Percentiles rank a stretch among this genome's conserved stretches.
Evolutionary conservation across 2,113 vertebrate species (phyloP).

Genomic region (Muscicapa adusta): DNA sequence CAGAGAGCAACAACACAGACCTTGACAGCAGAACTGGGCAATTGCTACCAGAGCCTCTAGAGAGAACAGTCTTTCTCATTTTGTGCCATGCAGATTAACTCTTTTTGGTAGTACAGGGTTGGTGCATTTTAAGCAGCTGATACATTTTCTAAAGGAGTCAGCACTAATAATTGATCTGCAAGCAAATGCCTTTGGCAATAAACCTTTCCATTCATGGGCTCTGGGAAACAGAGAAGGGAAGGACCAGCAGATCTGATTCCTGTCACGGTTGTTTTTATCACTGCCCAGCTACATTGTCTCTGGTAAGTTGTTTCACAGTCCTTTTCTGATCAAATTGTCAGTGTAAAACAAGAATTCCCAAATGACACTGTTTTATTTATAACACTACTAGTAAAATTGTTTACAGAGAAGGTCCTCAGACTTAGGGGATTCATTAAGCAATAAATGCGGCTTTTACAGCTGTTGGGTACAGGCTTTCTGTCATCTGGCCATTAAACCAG

Average conservation of each 20-base stretch:
- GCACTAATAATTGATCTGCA: not conserved
- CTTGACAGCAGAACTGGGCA: not conserved
- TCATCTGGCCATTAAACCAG: not conserved
- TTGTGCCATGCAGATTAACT: not conserved
- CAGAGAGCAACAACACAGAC: accelerated
- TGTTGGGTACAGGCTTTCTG: not conserved
- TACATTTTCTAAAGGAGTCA: not conserved
- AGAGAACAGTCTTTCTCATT: not conserved
- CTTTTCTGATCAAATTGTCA: not conserved
- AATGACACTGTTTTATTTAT: not conserved
- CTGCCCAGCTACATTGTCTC: not conserved
- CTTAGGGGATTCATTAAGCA: not conserved
- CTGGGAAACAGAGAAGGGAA: not conserved
- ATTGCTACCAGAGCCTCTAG: not conserved
- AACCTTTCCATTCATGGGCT: not conserved
- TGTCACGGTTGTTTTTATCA: not conserved
- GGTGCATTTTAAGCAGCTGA: not conserved
- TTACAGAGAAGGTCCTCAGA: not conserved
- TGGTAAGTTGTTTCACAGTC: not conserved
- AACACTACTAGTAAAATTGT: not conserved
- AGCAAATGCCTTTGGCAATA: not conserved
- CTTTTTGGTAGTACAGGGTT: not conserved
- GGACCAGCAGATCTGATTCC: not conserved
- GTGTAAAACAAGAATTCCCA: not conserved
- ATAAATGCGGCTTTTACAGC: not conserved